Evolutionary conservation across 2,797 vertebrate genomes (phyloP).

Genomic region (Aeoliscus strigatus): DNA sequence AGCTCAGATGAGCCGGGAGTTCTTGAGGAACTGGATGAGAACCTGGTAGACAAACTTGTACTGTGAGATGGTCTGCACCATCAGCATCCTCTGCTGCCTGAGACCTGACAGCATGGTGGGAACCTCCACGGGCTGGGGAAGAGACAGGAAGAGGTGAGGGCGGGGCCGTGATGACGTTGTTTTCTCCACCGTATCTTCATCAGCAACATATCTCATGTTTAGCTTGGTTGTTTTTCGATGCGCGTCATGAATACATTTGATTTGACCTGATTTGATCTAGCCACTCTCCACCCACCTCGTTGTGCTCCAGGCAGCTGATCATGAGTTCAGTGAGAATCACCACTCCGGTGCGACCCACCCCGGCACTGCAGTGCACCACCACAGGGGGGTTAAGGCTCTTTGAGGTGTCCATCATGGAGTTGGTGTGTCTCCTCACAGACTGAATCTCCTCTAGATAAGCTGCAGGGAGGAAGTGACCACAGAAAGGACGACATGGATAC

Average conservation of each 20-base stretch:
- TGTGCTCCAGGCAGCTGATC: conserved; percentile 95
- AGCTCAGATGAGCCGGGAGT: conserved; percentile 90
- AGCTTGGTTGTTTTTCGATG: no score
- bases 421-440: conserved; percentile 93
- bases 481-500: neutral
- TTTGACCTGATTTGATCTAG: no score
- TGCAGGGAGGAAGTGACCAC: conserved; percentile 38
- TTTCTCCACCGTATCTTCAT: no score
- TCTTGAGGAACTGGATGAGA: conserved; percentile 94
- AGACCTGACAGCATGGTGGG: conserved; percentile 87
- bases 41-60: conserved; percentile 97
- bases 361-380: conserved; percentile 92
- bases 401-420: conserved; percentile 90
- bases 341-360: conserved; percentile 91
- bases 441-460: conserved; percentile 97
- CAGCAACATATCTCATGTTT: no score
- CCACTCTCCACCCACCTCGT: conserved; percentile 77
- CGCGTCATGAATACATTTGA: no score
- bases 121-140: conserved; percentile 85
- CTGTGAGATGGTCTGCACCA: conserved; percentile 95
- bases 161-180: no score
- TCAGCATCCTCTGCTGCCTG: conserved; percentile 91
- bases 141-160: neutral
- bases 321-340: conserved; percentile 95
- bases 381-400: conserved; percentile 86